Percentiles rank a stretch among this genome's conserved stretches.
Evolutionary conservation across 2,113 vertebrate genomes (phyloP).

Genomic region (Puffinus mauretanicus): DNA sequence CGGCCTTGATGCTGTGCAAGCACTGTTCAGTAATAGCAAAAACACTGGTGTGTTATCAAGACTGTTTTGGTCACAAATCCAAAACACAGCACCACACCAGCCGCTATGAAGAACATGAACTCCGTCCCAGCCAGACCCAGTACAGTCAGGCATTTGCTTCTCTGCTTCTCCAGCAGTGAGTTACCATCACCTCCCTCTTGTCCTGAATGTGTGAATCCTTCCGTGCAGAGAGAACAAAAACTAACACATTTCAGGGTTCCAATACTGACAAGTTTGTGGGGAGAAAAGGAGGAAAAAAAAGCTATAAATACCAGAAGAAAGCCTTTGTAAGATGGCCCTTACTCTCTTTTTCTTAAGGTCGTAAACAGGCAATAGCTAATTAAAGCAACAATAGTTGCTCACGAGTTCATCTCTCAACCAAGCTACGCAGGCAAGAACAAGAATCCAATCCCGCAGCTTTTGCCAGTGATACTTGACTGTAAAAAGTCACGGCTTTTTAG

Average conservation of each 20-base stretch:
- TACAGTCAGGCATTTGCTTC: neutral
- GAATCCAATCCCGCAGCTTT: neutral
- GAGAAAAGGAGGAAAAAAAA: neutral
- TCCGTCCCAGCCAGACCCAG: neutral
- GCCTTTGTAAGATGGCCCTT: neutral
- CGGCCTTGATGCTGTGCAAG: neutral
- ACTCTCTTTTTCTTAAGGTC: neutral
- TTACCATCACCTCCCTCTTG: neutral
- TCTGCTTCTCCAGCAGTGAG: neutral
- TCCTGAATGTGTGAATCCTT: neutral
- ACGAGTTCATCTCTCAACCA: neutral
- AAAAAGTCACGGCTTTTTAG: neutral
- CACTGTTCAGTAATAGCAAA: neutral
- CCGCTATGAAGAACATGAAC: neutral
- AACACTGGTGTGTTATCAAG: neutral
- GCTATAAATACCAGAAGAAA: neutral
- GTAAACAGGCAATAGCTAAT: neutral
- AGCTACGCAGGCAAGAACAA: neutral
- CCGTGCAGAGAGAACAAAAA: neutral
- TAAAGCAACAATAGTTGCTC: neutral
- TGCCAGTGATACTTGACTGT: neutral
- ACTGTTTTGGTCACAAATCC: neutral
- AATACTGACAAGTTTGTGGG: neutral
- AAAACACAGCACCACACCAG: neutral
- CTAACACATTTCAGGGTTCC: neutral